phyloP scores from a whole-genome alignment of 2,888 invertebrate genomes.

The Chirona hameri region DNA sequence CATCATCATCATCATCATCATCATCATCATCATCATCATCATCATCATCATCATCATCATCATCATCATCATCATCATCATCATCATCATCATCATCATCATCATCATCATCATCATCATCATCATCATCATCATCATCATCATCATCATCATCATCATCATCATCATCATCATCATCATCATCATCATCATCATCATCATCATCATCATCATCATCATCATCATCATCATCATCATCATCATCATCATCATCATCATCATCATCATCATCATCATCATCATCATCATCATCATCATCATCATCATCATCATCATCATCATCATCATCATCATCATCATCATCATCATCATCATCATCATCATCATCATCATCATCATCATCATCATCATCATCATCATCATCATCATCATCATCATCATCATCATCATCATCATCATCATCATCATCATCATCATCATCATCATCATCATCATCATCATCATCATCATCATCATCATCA shows the following conservation, averaged over 20 bases:
- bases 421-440: too few relatives aligned
- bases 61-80: conserved; percentile 22
- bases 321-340: neutral
- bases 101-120: conserved; percentile 22
- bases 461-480: too few relatives aligned
- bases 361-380: too few relatives aligned
- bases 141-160: conserved; percentile 22
- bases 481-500: too few relatives aligned
- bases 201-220: conserved; percentile 22
- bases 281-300: conserved; percentile 22
- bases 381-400: too few relatives aligned
- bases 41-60: conserved; percentile 22
- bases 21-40: conserved; percentile 22
- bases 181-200: conserved; percentile 22
- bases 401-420: too few relatives aligned
- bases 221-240: conserved; percentile 22
- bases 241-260: conserved; percentile 22
- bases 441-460: too few relatives aligned
- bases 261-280: conserved; percentile 22
- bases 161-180: conserved; percentile 22
- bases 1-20: conserved; percentile 22
- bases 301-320: conserved; percentile 10
- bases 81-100: conserved; percentile 22
- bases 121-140: conserved; percentile 22
- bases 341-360: too few relatives aligned